Evolutionary conservation across 2,888 invertebrate species (phyloP).

Genomic region (Uropetala carovei): DNA sequence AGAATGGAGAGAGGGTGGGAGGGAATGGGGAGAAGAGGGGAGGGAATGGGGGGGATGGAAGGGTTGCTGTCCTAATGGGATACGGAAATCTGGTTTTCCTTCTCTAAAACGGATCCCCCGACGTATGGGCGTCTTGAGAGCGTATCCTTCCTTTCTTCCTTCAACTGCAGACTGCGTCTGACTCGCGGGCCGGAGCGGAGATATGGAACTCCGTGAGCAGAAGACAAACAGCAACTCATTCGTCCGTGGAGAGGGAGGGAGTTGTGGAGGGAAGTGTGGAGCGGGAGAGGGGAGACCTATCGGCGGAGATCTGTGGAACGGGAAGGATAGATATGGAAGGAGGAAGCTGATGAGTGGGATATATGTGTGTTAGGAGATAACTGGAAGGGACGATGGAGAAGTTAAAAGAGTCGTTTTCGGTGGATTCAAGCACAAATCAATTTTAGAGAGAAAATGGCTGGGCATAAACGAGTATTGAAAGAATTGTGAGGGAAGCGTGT

Average conservation of each 20-base stretch:
- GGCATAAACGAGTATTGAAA: too few relatives aligned
- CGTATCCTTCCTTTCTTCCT: too few relatives aligned
- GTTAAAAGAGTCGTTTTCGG: too few relatives aligned
- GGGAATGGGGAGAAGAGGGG: not conserved
- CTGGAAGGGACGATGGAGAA: not conserved
- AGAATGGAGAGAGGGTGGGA: not conserved
- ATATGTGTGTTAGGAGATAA: not conserved
- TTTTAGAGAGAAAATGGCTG: too few relatives aligned
- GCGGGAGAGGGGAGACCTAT: not conserved
- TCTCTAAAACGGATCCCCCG: constrained; percentile 3
- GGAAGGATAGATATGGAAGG: not conserved
- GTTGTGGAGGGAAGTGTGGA: too few relatives aligned
- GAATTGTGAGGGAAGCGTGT: too few relatives aligned
- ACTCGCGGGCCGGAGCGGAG: not conserved
- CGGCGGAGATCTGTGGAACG: not conserved
- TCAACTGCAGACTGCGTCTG: not conserved
- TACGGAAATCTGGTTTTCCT: constrained; percentile 51
- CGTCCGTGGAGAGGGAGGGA: too few relatives aligned
- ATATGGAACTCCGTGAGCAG: not conserved
- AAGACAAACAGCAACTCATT: not conserved
- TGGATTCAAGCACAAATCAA: too few relatives aligned
- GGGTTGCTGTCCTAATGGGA: constrained; percentile 28
- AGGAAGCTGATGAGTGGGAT: not conserved
- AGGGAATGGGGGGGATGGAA: not conserved
- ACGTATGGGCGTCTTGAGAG: not conserved